Base-by-base conservation (phyloP, 2,888 invertebrate genomes). In the Onchidella celtica region DNA sequence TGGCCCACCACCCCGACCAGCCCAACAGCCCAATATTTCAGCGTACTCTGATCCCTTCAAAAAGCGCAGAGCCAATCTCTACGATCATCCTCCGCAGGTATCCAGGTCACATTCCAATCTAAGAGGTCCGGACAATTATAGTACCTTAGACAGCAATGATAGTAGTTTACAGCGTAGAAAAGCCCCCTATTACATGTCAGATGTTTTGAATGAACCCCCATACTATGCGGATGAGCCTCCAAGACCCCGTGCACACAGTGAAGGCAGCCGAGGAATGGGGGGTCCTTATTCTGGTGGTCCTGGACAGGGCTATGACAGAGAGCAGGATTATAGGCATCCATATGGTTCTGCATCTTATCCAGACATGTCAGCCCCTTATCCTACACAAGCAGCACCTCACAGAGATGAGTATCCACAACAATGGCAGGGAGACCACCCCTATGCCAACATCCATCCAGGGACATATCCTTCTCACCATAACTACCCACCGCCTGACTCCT, bases 161-260 rank as follows among this genome's bases (percentile, higher is more conserved):
- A 66, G 14, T 14, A 29, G 9, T 4, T 27, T 65, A 0, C 47
- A 40, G 3, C 47, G 40, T 1, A 24, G 47, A 4, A 24, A 40
- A 47, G 63, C 40, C 55, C 38, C 24, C 4, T 55, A 76, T 24
- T n/a, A 47, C 14, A 61, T 34, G n/a, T 57, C 77, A 47, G 68
- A 77, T 14, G n/a, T 27, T 21, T 29, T 65, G 6, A 29, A 65
- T 65, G 75, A 65, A 29, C 75, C 75, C 2, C n/a, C n/a, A n/a
- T 38, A 65, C n/a, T 65, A 75, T 65, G n/a, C 34, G 24, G 32
- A 78, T 40, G 61, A 70, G n/a, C 40, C 40, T 14, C 32, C 6
- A 81, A 84, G 72, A 76, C 81, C 59, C 66, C 84, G 47, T 40
- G 82, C 69, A 81, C 85, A 29, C 0, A 80, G 80, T n/a, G 79